Evolutionary conservation across 64 coral and sea anemone genomes (phyloP).

Genomic region (Cladopsammia gracilis): DNA sequence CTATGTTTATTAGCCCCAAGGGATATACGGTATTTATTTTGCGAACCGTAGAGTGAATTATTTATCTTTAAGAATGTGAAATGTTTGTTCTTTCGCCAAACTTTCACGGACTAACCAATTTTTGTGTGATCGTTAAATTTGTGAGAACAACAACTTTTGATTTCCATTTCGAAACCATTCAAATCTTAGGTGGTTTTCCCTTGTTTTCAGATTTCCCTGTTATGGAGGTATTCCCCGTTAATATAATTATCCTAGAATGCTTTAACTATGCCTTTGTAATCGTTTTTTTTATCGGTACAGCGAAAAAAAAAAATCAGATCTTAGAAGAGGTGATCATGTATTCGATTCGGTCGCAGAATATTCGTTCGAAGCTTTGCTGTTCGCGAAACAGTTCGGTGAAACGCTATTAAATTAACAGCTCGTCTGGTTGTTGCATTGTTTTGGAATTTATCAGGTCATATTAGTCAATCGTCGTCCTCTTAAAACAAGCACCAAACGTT

Average conservation of each 20-base stretch:
- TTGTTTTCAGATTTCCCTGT: background rate
- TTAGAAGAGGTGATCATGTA: no score
- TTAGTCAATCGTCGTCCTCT: slow-evolving; percentile 9
- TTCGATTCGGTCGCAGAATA: background rate
- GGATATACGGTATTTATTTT: background rate
- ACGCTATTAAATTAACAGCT: background rate
- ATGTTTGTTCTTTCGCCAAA: background rate
- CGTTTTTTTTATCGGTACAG: background rate
- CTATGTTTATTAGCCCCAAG: background rate
- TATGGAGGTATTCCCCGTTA: background rate
- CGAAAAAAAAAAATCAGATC: no score
- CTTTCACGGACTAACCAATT: background rate
- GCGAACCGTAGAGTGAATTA: background rate
- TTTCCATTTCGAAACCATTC: background rate
- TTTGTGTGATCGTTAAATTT: background rate
- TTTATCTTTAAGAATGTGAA: slow-evolving; percentile 23
- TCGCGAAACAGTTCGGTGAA: background rate
- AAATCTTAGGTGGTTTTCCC: background rate
- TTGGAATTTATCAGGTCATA: slow-evolving; percentile 61
- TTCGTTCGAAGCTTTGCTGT: background rate
- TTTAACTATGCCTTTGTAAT: background rate
- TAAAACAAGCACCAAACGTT: no score
- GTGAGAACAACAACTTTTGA: no score
- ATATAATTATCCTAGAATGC: background rate
- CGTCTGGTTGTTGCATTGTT: slow-evolving; percentile 50